Base-by-base conservation (phyloP, 2,113 vertebrate genomes). In the Bubalus kerabau region DNA sequence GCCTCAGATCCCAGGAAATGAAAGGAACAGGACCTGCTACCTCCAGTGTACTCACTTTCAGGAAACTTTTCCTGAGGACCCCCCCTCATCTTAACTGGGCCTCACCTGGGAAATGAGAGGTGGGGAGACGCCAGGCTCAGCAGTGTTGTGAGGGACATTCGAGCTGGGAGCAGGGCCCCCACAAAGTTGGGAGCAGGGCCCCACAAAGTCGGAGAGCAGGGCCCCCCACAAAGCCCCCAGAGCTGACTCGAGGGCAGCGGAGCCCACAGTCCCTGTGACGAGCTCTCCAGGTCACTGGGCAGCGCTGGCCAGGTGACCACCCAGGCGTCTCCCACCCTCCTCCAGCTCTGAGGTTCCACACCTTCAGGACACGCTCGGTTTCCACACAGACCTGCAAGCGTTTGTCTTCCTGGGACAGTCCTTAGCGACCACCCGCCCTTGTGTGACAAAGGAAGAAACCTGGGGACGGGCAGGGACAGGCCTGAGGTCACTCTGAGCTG, bases 321-420 rank as follows among this genome's bases (percentile, higher is more conserved):
- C 13, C 9, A 19, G 23, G 74, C 4, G 28, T 32, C 85, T 30
- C 85, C 62, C 40, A 6, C 11, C 24, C 14, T 17, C 24, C 71
- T 54, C n/a, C 23, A 10, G 59, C 46, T 60, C 71, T 10, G 30
- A 50, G 7, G 5, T 16, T 26, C 59, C 11, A 71, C 6, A 1
- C 4, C 8, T 40, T 46, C 15, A 40, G 87, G 81, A 90, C 10
- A 57, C 3, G 2, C 7, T 23, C 3, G 7, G 1, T 76, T 80
- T 32, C 78, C 43, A 43, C 19, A 59, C 11, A 52, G 36, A 92
- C 10, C 48, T 5, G 40, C 9, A 50, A 48, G 17, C 0, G 9
- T n/a, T 26, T 0, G 1, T 76, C n/a, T 21, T 30, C 17, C 14
- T 32, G n/a, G 46, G 26, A 30, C 2, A 7, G 46, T 40, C 32